A percentile compares a stretch with the other conserved stretches of the same genome.
Evolutionary conservation across 2,888 invertebrate genomes (phyloP).

Genomic region (Rhingia rostrata): DNA sequence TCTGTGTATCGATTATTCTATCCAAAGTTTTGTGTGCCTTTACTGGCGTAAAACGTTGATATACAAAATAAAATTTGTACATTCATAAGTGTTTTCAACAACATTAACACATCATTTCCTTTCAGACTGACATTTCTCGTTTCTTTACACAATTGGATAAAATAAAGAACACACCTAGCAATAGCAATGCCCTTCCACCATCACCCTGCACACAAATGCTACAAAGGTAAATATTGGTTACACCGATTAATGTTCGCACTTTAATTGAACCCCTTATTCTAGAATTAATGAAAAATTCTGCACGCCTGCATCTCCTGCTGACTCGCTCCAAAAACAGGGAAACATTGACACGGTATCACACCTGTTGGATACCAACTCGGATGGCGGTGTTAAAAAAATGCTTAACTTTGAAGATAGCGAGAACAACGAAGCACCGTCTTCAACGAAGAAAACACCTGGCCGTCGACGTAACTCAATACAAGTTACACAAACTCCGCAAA

Average conservation of each 20-base stretch:
- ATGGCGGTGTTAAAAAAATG: constrained; percentile 20
- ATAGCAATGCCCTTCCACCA: constrained; percentile 53
- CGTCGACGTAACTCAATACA: constrained; percentile 62
- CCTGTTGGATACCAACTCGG: constrained; percentile 37
- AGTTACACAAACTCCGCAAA: constrained; percentile 46
- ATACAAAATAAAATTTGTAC: too few species aligned
- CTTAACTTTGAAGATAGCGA: constrained; percentile 30
- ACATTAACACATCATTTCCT: background rate
- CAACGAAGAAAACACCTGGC: constrained; percentile 22
- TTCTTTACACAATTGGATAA: constrained; percentile 77
- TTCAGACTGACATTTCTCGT: constrained; percentile 79
- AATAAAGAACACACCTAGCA: constrained; percentile 29
- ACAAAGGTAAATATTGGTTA: constrained; percentile 75
- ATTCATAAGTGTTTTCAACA: background rate
- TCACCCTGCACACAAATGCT: constrained; percentile 79
- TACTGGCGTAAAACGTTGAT: too few species aligned
- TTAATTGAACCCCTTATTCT: background rate
- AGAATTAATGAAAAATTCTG: constrained; percentile 42
- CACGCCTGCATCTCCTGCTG: constrained; percentile 11
- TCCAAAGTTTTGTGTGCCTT: too few species aligned
- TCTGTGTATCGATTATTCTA: too few species aligned
- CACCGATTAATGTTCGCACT: background rate
- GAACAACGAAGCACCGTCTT: constrained; percentile 14
- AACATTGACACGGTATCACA: constrained; percentile 60
- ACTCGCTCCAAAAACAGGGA: constrained; percentile 50